Percentiles rank a stretch among this genome's conserved stretches.
These are phyloP conservation scores for Nipponia nippon DNA, from an alignment of 2,113 vertebrate genomes.

Conservation along the genomic window DNA sequence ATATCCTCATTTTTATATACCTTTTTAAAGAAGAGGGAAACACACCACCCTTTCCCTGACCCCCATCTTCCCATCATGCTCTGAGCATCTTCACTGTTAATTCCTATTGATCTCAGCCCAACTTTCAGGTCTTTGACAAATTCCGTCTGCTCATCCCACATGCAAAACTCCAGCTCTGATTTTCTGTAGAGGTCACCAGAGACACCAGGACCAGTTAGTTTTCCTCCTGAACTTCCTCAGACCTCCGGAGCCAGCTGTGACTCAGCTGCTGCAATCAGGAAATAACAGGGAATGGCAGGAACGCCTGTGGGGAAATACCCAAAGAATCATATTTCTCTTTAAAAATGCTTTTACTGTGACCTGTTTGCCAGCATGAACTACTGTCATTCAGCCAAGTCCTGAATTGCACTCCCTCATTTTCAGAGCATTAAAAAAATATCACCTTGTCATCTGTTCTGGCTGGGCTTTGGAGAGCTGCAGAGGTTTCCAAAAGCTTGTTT, in stretches of 20 bases:
- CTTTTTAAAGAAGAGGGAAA: background rate
- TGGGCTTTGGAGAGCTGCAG: background rate
- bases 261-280: background rate
- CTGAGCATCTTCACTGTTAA: background rate
- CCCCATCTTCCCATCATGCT: background rate
- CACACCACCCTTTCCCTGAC: fast-evolving
- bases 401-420: background rate
- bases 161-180: background rate
- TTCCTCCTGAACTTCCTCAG: background rate
- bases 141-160: fast-evolving
- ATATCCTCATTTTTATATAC: background rate
- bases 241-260: background rate
- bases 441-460: background rate
- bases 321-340: background rate
- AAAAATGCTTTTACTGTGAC: background rate
- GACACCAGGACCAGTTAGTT: background rate
- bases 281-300: constrained; percentile 10
- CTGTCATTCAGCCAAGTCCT: background rate
- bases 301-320: background rate
- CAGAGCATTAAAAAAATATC: background rate
- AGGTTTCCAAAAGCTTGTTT: background rate
- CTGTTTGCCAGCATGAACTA: background rate
- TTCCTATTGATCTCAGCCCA: background rate
- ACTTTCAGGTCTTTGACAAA: background rate
- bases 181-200: background rate